A percentile compares a stretch with the other conserved stretches of the same genome.
phyloP scores from a whole-genome alignment of 2,888 invertebrate species.

The Macrosiphum euphorbiae region DNA sequence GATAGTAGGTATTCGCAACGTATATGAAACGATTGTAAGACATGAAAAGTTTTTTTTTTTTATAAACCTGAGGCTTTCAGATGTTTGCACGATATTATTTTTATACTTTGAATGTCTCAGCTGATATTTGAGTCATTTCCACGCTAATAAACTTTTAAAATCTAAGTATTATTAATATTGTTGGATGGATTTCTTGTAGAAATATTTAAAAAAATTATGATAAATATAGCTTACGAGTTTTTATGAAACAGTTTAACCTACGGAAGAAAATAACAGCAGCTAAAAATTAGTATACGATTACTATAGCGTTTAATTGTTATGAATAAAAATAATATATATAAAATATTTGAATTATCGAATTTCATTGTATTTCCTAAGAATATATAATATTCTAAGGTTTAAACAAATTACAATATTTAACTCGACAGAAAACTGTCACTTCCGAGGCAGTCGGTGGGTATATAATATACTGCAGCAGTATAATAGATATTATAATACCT shows the following conservation, averaged over 20 bases:
- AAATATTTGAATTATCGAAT: background rate
- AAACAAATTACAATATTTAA: no score
- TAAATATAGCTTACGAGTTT: background rate
- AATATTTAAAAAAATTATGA: background rate
- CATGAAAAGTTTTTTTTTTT: no score
- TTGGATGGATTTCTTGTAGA: background rate
- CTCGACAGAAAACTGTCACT: background rate
- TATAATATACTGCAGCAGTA: background rate
- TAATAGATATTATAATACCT: background rate
- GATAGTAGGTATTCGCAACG: no score
- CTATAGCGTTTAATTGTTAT: background rate
- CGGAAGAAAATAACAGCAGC: background rate
- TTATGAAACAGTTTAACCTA: background rate
- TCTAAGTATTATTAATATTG: background rate
- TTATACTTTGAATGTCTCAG: background rate
- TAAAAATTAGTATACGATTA: background rate
- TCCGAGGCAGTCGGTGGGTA: background rate
- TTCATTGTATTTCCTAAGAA: background rate
- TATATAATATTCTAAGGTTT: background rate
- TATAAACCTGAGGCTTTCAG: no score
- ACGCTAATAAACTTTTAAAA: background rate
- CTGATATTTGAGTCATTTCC: background rate
- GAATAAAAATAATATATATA: background rate
- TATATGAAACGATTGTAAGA: no score
- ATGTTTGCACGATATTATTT: no score